Evolutionary conservation across 2,797 vertebrate species (phyloP).

Genomic region (Bovichtus variegatus): DNA sequence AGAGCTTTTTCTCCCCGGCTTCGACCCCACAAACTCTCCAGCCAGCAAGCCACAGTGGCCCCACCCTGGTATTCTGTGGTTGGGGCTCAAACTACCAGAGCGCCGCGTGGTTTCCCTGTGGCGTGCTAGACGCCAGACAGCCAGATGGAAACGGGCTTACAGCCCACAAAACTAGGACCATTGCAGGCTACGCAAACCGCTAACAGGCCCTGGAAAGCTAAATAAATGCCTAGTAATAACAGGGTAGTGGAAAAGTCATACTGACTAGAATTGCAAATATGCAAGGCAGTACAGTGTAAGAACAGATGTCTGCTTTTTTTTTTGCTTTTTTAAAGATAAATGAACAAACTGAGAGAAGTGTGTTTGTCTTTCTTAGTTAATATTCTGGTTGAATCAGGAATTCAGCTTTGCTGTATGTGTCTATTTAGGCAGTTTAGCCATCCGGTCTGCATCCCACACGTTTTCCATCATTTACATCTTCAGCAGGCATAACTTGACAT

Average conservation of each 20-base stretch:
- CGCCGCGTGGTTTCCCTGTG: constrained; percentile 76
- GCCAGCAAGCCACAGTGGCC: constrained; percentile 57
- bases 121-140: constrained; percentile 79
- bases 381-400: constrained; percentile 22
- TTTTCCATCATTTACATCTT: constrained; percentile 7
- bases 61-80: constrained; percentile 84
- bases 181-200: constrained; percentile 73
- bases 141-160: constrained; percentile 80
- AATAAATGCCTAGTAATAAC: constrained; percentile 81
- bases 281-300: constrained; percentile 35
- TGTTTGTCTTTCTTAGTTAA: background rate
- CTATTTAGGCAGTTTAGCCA: constrained; percentile 9
- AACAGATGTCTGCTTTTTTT: constrained; percentile 15
- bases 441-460: constrained; percentile 4
- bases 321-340: constrained; percentile 25
- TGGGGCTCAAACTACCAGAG: constrained; percentile 57
- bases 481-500: constrained; percentile 20
- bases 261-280: constrained; percentile 72
- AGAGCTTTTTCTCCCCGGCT: constrained; percentile 29
- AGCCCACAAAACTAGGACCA: constrained; percentile 75
- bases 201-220: constrained; percentile 75
- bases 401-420: background rate
- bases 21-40: constrained; percentile 33
- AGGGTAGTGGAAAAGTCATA: constrained; percentile 66
- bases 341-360: background rate